Conservation (phyloP, 2,113 vertebrate genomes). For the Callipepla squamata region DNA sequence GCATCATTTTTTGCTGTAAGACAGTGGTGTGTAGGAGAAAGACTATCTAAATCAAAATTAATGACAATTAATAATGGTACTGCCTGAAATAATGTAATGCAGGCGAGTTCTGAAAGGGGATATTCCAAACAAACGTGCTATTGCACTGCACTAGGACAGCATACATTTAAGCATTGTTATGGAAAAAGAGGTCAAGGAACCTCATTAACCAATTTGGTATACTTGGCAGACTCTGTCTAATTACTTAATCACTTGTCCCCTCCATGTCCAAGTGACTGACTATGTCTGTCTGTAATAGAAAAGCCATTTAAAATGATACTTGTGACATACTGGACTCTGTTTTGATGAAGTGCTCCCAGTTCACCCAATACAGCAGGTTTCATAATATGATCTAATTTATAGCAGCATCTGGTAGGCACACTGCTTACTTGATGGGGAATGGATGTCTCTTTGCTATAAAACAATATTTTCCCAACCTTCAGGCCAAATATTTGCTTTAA, state of each 20-base stretch:
- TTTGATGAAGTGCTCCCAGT: not conserved
- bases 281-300: not conserved
- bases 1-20: not conserved
- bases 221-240: not conserved
- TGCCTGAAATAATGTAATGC: not conserved
- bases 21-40: not conserved
- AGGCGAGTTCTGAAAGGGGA: not conserved
- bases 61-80: not conserved
- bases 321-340: not conserved
- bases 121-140: not conserved
- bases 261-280: not conserved
- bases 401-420: not conserved
- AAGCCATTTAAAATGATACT: not conserved
- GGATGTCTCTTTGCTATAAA: not conserved
- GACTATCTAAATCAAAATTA: not conserved
- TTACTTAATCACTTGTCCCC: conserved; percentile 4
- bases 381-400: not conserved
- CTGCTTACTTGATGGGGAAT: not conserved
- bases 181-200: not conserved
- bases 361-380: not conserved
- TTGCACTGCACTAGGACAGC: not conserved
- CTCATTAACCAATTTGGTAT: not conserved
- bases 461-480: conserved; percentile 9
- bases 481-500: conserved; percentile 51
- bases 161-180: not conserved